Evolutionary conservation across 2,888 invertebrate genomes (phyloP).

Genomic region (Euzetes globulus): DNA sequence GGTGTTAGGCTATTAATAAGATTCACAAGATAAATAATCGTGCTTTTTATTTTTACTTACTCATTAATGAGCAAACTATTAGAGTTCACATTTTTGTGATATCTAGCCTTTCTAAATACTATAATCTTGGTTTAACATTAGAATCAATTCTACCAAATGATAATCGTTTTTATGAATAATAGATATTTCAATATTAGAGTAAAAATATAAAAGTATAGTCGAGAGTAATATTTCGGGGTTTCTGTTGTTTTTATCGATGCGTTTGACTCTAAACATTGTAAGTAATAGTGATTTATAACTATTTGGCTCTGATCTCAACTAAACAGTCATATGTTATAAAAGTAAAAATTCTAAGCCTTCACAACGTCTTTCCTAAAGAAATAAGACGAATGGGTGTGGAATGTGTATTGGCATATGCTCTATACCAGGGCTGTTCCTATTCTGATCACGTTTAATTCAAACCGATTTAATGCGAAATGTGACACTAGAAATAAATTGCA

Average conservation of each 20-base stretch:
- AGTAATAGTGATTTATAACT: slow-evolving; percentile 28
- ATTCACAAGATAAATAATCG: neutral
- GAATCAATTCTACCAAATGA: neutral
- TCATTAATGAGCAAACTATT: too few relatives aligned
- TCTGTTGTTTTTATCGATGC: slow-evolving; percentile 7
- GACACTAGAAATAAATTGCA: neutral
- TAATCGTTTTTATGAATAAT: neutral
- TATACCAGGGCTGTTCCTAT: neutral
- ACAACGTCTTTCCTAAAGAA: neutral
- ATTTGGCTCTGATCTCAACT: neutral
- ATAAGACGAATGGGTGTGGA: neutral
- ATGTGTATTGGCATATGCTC: neutral
- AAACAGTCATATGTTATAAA: slow-evolving; percentile 17
- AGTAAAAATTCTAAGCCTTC: neutral
- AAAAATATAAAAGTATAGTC: neutral
- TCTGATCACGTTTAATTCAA: neutral
- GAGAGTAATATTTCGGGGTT: neutral
- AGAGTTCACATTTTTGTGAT: too few relatives aligned
- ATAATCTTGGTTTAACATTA: neutral
- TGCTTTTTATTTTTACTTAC: too few relatives aligned
- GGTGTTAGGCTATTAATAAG: too few relatives aligned
- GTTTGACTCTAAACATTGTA: neutral
- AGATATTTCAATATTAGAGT: neutral
- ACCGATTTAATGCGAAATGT: neutral
- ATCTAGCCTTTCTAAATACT: too few relatives aligned